A percentile compares a stretch with the other conserved stretches of the same genome.
Evolutionary conservation across 2,888 invertebrate species (phyloP).

Genomic region (Colostygia pectinataria): DNA sequence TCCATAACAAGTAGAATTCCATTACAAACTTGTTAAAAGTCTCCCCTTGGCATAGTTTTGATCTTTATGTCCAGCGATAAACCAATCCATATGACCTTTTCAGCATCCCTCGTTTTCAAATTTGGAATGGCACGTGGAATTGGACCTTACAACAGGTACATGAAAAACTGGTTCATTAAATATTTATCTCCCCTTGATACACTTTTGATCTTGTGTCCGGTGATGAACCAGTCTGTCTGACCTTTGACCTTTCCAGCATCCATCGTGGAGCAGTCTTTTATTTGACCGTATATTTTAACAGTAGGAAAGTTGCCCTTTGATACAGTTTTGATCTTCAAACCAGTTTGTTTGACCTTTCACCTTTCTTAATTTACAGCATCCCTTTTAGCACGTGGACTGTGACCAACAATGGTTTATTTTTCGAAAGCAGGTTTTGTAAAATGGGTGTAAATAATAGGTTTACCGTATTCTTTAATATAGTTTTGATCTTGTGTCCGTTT

Average conservation of each 20-base stretch:
- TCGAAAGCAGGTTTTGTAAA: not conserved
- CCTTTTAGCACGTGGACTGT: not conserved
- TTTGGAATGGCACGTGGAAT: conserved; percentile 8
- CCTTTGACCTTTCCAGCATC: conserved; percentile 13
- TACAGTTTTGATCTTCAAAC: conserved; percentile 13
- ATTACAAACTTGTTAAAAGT: no score
- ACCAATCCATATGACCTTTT: no score
- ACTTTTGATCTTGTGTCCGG: conserved; percentile 43
- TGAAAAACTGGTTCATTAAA: conserved; percentile 22
- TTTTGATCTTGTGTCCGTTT: conserved; percentile 16
- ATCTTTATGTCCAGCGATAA: no score
- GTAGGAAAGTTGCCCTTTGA: conserved; percentile 1
- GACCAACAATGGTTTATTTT: not conserved
- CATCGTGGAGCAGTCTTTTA: not conserved
- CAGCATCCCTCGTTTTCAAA: conserved; percentile 4
- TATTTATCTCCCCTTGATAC: conserved; percentile 41
- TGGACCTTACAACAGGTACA: conserved; percentile 12
- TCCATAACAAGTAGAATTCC: no score
- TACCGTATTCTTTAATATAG: conserved; percentile 8
- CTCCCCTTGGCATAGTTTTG: no score
- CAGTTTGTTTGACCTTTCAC: not conserved
- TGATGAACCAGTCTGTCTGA: conserved; percentile 15
- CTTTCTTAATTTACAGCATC: conserved; percentile 7
- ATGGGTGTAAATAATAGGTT: not conserved
- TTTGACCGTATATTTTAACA: conserved; percentile 1